Percentiles rank a stretch among this genome's conserved stretches.
Conservation (phyloP, 2,797 vertebrate species). For the Bovichtus variegatus region DNA sequence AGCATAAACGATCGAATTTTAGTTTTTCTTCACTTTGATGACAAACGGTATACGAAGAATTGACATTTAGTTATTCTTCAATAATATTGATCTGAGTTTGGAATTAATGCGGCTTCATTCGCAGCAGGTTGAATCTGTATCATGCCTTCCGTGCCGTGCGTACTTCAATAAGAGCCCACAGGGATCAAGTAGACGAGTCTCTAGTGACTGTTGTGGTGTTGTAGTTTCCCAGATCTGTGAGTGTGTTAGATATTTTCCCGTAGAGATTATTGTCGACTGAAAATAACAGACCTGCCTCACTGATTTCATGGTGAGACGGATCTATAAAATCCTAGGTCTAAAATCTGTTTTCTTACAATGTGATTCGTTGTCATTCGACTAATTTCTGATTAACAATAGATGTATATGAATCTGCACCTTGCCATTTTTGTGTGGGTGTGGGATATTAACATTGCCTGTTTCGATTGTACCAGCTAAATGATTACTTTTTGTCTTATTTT, state of each 20-base stretch:
- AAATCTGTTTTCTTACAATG: background rate
- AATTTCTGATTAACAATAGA: conserved; percentile 49
- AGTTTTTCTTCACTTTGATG: conserved; percentile 7
- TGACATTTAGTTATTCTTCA: background rate
- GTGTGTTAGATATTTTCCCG: background rate
- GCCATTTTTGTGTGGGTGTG: conserved; percentile 43
- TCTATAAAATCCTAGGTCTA: background rate
- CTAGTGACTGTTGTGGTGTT: conserved; percentile 9
- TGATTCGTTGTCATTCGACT: conserved; percentile 33
- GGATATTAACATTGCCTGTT: conserved; percentile 74
- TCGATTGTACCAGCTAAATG: conserved; percentile 42
- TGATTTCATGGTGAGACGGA: background rate
- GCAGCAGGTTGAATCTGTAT: conserved; percentile 8
- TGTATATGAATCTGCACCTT: conserved; percentile 34
- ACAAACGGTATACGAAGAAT: background rate
- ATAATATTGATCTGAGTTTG: conserved; percentile 7
- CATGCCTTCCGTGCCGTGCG: conserved; percentile 53
- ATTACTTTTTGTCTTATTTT: conserved; percentile 77
- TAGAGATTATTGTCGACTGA: conserved; percentile 2
- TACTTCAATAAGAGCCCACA: conserved; percentile 4
- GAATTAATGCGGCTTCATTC: background rate
- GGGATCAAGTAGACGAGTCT: conserved; percentile 11
- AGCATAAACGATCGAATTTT: background rate
- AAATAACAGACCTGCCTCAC: background rate
- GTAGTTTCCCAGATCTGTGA: conserved; percentile 16